phyloP scores from a whole-genome alignment of 2,797 vertebrate species.

The Melanitta fusca region DNA sequence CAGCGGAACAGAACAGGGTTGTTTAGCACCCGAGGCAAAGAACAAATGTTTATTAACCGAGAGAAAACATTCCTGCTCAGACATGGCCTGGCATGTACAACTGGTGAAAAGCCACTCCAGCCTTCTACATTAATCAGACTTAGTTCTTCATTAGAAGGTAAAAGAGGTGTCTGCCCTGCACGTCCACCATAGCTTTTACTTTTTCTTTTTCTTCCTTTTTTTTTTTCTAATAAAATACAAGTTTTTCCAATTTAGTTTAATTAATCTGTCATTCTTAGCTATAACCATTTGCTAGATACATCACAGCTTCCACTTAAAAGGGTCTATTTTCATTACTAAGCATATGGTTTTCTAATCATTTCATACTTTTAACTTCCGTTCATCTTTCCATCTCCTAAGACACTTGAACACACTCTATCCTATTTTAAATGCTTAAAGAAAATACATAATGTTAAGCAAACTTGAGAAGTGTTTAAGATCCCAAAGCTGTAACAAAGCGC shows the following conservation, averaged over 20 bases:
- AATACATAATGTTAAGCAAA: not conserved
- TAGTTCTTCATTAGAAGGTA: not conserved
- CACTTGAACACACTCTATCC: not conserved
- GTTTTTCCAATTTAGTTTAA: not conserved
- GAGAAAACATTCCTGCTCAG: conserved; percentile 51
- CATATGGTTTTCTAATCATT: not conserved
- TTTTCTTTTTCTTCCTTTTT: too few species aligned
- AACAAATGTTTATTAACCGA: conserved; percentile 57
- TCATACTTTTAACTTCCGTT: not conserved
- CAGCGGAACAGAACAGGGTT: conserved; percentile 1
- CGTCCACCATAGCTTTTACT: not conserved
- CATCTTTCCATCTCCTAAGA: not conserved
- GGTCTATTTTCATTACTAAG: not conserved
- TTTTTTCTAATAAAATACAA: not conserved
- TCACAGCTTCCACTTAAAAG: not conserved
- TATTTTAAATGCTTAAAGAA: not conserved
- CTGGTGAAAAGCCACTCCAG: conserved; percentile 27
- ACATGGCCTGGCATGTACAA: conserved; percentile 34
- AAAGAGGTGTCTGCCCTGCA: not conserved
- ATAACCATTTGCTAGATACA: not conserved
- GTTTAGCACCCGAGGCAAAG: conserved; percentile 52
- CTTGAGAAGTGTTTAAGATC: not conserved
- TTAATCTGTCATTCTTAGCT: not conserved
- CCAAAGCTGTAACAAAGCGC: not conserved
- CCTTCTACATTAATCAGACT: not conserved